Evolutionary conservation across 2,888 invertebrate species (phyloP), one percentile per base, ranked within the genome.

Genomic region (Saturnia japonica): DNA sequence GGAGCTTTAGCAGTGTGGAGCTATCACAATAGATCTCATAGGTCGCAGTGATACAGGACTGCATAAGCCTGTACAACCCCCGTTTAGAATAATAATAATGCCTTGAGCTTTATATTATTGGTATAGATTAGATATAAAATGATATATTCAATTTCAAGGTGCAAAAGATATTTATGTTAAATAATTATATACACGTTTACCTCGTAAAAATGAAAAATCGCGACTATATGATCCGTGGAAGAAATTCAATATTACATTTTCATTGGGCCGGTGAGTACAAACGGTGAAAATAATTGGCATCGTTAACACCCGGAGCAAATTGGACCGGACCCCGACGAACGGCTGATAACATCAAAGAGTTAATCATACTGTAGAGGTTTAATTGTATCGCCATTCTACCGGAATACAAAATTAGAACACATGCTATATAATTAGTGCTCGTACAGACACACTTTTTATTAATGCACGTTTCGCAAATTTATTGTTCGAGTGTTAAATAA

Each of bases 281-380:
- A 74, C 70, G 69, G 69, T 68, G 75, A 69, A 76, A 78, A 77
- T 78, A 78, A 81, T 79, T 80, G 76, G 74, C 75, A 67, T 82
- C 78, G 76, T 80, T 79, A 79, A 74, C 80, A 73, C 73, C 67
- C 68, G 72, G 68, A 69, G 73, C 73, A 74, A 81, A 77, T 82
- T 77, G 78, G 75, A 75, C 68, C 75, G 73, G 74, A 72, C 75
- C 73, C 72, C 74, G 73, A 73, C 76, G 74, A 66, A 71, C 67
- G 69, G 73, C 74, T 67, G 71, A 72, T 72, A 75, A 74, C 75
- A 74, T 80, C 76, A 77, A 79, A 80, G 76, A 76, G 73, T 78
- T 81, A 79, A 80, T 78, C 79, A 76, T 74, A 76, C 74, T 74
- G 74, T 74, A 77, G 71, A 77, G 74, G 72, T 73, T 71, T 76